Base-by-base conservation (phyloP, 2,113 vertebrate species). In the Heterocephalus glaber region DNA sequence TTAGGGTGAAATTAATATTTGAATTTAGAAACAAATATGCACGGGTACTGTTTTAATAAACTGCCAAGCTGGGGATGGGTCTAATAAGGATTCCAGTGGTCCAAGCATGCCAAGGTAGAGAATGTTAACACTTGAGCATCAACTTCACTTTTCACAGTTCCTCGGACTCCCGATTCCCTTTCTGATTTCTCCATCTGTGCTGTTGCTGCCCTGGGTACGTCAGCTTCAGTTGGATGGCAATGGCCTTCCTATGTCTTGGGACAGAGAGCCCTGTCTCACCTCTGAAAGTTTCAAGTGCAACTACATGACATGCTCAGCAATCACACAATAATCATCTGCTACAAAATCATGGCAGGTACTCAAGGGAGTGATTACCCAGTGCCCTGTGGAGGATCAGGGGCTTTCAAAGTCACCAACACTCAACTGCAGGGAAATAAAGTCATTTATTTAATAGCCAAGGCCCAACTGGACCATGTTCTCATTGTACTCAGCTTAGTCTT, bases 311-410 rank as follows among this genome's bases (percentile, higher is more conserved):
- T 68, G 11, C 20, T 63, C 65, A 16, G 70, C 20, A 89, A 38
- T 84, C 92, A 30, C 70, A 56, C 49, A 17, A 47, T 86, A 22
- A n/a, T 76, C 38, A 82, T 61, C 5, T 88, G 35, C 26, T 95
- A 11, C 13, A 94, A 88, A 88, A 81, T 52, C 65, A 61, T 61
- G 7, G 13, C 38, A 70, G 4, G 3, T 28, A n/a, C 54, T 49
- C 52, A 79, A 70, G 74, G 5, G 33, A 82, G 38, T 24, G 76
- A 86, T n/a, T 19, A n/a, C 16, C 11, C 3, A 44, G 30, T 3
- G 63, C 17, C 86, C 49, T 61, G 17, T 7, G n/a, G 89, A 38
- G 89, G 44, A 58, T 28, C 33, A 93, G 68, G 86, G 76, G 24
- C 65, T 92, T 68, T 68, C 0, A 33, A 68, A 66, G 41, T 72